Base-by-base conservation (phyloP, 2,113 vertebrate species). In the Alectura lathami region DNA sequence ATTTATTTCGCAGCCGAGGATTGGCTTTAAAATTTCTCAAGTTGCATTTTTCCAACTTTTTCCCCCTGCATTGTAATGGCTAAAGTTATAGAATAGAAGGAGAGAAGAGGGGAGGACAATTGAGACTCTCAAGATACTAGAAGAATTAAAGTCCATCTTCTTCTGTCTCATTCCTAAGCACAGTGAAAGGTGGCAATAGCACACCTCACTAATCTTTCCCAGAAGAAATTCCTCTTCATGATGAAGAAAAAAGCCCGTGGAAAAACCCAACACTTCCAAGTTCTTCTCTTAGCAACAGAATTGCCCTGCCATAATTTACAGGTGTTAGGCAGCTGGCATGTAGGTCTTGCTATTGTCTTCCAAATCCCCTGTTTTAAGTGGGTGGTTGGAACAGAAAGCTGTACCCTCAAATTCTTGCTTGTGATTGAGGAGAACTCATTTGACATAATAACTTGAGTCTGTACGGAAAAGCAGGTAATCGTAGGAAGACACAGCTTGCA, bases 1-100 rank as follows among this genome's bases (percentile, higher is more conserved):
- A 85, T 85, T 93, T 77, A 83, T 79, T 96, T 88, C 88, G 53
- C 67, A 92, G 64, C 10, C 68, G 47, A 72, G 91, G 47, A 81
- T 5, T 74, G 73, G 34, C 32, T 63, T 93, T 86, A 86, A 74
- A 83, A 81, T 81, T 83, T 59, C 12, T 79, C 82, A 60, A 27
- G 43, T 60, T 17, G 2, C 73, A 50, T 75, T 86, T 89, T 73
- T 74, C 22, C 43, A 57, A 26, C 22, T 32, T 59, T 59, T 32
- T 63, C 75, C 43, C 12, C 27, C n/a, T 12, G n/a, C 36, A 6
- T 9, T 54, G 4, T 73, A 77, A 47, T 20, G 42, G 64, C 60
- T 74, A 59, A 73, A 94, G 81, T 51, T 50, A 23, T 72, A 75
- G 20, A 16, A 54, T n/a, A 43, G 59, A 83, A 85, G 32, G 83